Base-by-base conservation (phyloP, 2,113 vertebrate species). In the Nothobranchius kuhntae region DNA sequence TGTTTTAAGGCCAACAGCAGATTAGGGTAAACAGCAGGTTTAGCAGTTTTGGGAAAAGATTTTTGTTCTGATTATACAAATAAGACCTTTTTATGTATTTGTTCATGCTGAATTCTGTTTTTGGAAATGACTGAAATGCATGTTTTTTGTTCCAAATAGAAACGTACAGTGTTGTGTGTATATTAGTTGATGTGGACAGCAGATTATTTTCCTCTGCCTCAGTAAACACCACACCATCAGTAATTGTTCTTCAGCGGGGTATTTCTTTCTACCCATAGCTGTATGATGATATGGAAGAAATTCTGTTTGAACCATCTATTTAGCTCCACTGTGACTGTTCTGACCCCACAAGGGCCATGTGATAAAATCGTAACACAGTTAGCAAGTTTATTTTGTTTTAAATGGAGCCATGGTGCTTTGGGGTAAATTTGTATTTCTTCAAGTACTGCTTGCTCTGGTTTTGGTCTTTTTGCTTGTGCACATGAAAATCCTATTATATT, bases 221-320 rank as follows among this genome's bases (percentile, higher is more conserved):
- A 70, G 35, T 50, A 62, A 61, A 75, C 53, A 46, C 56, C 36
- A 58, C 26, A 66, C 8, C 30, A 57, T 15, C 65, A 52, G 71
- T 68, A 67, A 55, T 65, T 61, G 40, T 56, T 61, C 51, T 53
- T n/a, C 54, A 77, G 73, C 36, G 65, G 53, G 51, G 54, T 67
- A 42, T 69, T 65, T 64, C 38, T 67, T 73, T 69, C 35, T 57
- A 53, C 72, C 65, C 60, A 69, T 60, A 75, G 71, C 77, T 69
- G 61, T 65, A 59, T 42, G 46, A 65, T 58, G 56, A 83, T 79
- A 82, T 75, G 36, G 53, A 70, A 30, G 74, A 83, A 17, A 84
- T 78, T 78, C 67, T 54, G 55, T 84, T 84, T 82, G 55, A 84
- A 78, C 81, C 38, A 77, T 82, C 62, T 53, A 54, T 84, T 88